These are phyloP conservation scores for Podarcis muralis DNA, from an alignment of 2,113 vertebrate species.

Conservation along the genomic window DNA sequence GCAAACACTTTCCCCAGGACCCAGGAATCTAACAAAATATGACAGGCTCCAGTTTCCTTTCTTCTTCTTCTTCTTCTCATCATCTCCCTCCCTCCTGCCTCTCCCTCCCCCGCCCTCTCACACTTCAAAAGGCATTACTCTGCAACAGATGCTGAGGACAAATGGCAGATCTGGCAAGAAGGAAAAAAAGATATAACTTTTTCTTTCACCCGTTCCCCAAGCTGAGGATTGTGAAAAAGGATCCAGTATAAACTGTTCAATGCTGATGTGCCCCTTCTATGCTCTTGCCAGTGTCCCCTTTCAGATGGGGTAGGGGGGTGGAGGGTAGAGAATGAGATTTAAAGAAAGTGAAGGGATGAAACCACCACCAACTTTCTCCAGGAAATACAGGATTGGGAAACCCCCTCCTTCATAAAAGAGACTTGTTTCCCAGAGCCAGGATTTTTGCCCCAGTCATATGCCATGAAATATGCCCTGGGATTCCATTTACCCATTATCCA, in stretches of 20 bases:
- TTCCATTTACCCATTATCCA: not conserved
- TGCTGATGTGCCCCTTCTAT: slow-evolving; percentile 30
- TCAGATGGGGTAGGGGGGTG: not conserved
- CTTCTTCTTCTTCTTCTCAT: slow-evolving; percentile 22
- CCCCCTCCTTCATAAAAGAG: slow-evolving; percentile 19
- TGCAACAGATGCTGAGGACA: slow-evolving; percentile 69
- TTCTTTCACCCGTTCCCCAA: slow-evolving; percentile 6
- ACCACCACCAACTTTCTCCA: slow-evolving; percentile 40
- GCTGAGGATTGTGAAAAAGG: slow-evolving; percentile 55
- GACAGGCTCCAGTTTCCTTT: slow-evolving; percentile 66
- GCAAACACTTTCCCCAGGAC: slow-evolving; percentile 68
- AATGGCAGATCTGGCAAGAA: slow-evolving; percentile 64
- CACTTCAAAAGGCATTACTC: slow-evolving; percentile 72
- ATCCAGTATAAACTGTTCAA: slow-evolving; percentile 52
- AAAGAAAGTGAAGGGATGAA: slow-evolving; percentile 32
- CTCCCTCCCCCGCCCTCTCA: slow-evolving; percentile 15
- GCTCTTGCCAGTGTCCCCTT: slow-evolving; percentile 20
- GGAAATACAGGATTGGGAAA: slow-evolving; percentile 5
- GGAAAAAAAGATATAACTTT: slow-evolving; percentile 53
- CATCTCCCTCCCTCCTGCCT: not conserved
- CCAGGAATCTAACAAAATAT: slow-evolving; percentile 68
- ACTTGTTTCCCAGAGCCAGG: not conserved
- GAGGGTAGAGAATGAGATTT: slow-evolving; percentile 22
- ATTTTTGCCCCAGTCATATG: not conserved
- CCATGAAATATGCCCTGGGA: not conserved